These are phyloP conservation scores for Platypus cylindrus DNA, from an alignment of 2,888 invertebrate species.

Conservation along the genomic window DNA sequence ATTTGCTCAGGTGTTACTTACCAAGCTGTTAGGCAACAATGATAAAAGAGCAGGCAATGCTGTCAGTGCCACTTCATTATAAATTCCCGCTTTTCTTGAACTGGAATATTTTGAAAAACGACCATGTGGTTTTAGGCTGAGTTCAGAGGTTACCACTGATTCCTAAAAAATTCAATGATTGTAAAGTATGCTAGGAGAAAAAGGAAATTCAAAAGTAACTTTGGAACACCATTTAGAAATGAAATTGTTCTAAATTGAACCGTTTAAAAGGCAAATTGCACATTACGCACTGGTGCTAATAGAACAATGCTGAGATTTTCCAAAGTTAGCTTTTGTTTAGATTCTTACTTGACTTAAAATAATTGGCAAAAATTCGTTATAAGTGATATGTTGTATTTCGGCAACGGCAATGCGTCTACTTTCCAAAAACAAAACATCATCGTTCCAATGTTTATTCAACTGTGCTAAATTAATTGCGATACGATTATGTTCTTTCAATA, in stretches of 20 bases:
- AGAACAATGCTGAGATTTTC: too few species aligned
- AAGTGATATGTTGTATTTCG: slow-evolving; percentile 72
- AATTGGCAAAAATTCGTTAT: slow-evolving; percentile 69
- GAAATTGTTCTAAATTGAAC: too few species aligned
- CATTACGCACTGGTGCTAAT: too few species aligned
- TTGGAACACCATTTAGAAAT: too few species aligned
- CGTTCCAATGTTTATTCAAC: slow-evolving; percentile 69
- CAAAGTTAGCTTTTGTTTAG: too few species aligned
- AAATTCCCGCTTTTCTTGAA: slow-evolving; percentile 62
- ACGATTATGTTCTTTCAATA: slow-evolving; percentile 69
- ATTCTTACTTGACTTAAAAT: slow-evolving; percentile 56
- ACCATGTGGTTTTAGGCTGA: slow-evolving; percentile 52
- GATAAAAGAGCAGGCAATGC: slow-evolving; percentile 62
- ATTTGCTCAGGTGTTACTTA: slow-evolving; percentile 35
- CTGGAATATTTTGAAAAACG: slow-evolving; percentile 74
- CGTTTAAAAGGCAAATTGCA: too few species aligned
- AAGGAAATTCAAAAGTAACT: too few species aligned
- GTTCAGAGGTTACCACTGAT: slow-evolving; percentile 47
- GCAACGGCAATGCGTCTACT: slow-evolving; percentile 62
- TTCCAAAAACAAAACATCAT: slow-evolving; percentile 63
- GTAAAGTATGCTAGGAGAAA: not conserved
- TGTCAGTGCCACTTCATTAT: slow-evolving; percentile 64
- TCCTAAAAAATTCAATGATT: slow-evolving; percentile 36
- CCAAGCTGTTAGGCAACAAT: slow-evolving; percentile 59
- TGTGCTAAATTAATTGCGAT: slow-evolving; percentile 56